Base-by-base conservation (phyloP, 2,888 invertebrate genomes). In the Cantharis flavilabris region DNA sequence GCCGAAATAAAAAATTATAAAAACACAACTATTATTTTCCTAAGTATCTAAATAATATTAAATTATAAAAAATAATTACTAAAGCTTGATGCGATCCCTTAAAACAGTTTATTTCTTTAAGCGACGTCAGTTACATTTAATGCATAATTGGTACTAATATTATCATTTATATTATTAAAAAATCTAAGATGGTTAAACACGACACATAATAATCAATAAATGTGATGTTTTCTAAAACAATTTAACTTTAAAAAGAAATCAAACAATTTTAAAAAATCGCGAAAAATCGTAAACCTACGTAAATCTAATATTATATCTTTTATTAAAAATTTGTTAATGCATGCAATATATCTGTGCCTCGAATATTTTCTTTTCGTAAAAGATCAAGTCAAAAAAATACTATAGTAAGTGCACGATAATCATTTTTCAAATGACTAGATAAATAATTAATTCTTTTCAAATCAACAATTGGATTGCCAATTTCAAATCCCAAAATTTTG, bases 321-420 rank as follows among this genome's bases (percentile, higher is more conserved):
- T 83, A 73, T 82, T 82, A 82, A 84, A 49, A 86, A 86, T 86
- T 86, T 86, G 86, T 86, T 86, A 86, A 83, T 84, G 84, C 82
- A 83, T 82, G 82, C 83, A 82, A 84, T 81, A 79, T 79, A 77
- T 73, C 84, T 82, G 83, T 80, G 81, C 78, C 76, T 67, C 23
- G 65, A n/a, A 67, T 79, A 76, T 71, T 69, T 33, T 49, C 49
- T 49, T 49, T 49, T 49, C n/a, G 18, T 14, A 71, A 20, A n/a
- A 70, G 70, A 70, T 7, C 7, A 26, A 14, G 62, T 63, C 13
- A 62, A 14, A 67, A 67, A 30, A 49, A 49, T 49, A 49, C 49
- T 49, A n/a, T 69, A 30, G 14, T 23, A 18, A 26, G 23, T 69
- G 11, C 28, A 62, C 14, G 11, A 62, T 14, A 63, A 71, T n/a